These are phyloP conservation scores for Scaptomyza polygonia DNA, from an alignment of 2,888 invertebrate species.

Conservation along the genomic window DNA sequence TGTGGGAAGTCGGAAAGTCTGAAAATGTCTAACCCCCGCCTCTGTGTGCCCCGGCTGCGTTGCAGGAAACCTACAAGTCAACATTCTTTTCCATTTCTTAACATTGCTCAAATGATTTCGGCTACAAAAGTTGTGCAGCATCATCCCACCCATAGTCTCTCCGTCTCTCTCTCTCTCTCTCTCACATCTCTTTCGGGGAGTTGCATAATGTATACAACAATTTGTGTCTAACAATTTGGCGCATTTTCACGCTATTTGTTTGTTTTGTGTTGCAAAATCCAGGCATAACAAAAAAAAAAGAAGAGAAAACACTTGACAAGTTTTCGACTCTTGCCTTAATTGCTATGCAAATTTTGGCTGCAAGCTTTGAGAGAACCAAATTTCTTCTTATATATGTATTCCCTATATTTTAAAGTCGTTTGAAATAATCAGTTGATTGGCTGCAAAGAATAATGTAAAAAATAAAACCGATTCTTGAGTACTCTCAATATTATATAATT, in stretches of 20 bases:
- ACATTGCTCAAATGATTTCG: slow-evolving; percentile 74
- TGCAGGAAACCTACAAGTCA: slow-evolving; percentile 11
- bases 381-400: no score
- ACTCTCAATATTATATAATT: no score
- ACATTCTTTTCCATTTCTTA: slow-evolving; percentile 52
- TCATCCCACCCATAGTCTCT: not conserved
- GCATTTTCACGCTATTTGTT: slow-evolving; percentile 78
- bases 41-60: not conserved
- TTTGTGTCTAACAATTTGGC: slow-evolving; percentile 74
- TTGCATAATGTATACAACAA: slow-evolving; percentile 74
- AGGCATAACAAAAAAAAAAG: not conserved
- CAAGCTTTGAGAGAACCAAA: slow-evolving; percentile 27
- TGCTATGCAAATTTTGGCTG: slow-evolving; percentile 66
- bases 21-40: slow-evolving; percentile 59
- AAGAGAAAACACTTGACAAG: slow-evolving; percentile 63
- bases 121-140: slow-evolving; percentile 57
- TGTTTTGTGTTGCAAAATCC: slow-evolving; percentile 35
- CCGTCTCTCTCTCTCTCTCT: not conserved
- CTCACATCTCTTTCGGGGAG: not conserved
- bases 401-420: no score
- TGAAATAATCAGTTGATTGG: not conserved
- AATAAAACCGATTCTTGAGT: no score
- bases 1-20: slow-evolving; percentile 27
- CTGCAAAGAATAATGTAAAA: not conserved
- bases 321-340: slow-evolving; percentile 58